Percentiles rank a stretch among this genome's conserved stretches.
phyloP scores from a whole-genome alignment of 2,888 invertebrate genomes.

The Teinopalpus imperialis region DNA sequence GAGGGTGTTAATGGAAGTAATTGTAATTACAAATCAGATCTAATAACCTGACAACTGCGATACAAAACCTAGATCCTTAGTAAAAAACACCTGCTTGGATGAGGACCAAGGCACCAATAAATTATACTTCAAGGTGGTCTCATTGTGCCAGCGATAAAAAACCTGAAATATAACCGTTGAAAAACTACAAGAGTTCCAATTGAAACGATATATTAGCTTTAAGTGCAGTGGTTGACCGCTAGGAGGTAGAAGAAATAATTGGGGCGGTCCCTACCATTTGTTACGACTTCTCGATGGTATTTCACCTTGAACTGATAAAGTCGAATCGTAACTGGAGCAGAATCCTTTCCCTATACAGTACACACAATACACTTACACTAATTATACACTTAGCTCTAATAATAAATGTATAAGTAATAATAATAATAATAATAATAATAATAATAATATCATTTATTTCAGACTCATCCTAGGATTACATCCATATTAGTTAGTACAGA shows the following conservation, averaged over 20 bases:
- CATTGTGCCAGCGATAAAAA: constrained; percentile 18
- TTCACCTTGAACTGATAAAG: too few relatives aligned
- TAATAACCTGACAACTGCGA: constrained; percentile 9
- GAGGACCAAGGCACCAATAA: constrained; percentile 5
- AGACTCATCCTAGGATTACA: too few relatives aligned
- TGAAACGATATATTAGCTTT: constrained; percentile 22
- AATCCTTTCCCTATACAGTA: too few relatives aligned
- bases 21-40: constrained; percentile 13
- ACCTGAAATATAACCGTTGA: constrained; percentile 10
- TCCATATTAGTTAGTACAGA: too few relatives aligned
- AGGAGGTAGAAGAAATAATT: constrained; percentile 28
- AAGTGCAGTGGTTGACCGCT: constrained; percentile 15
- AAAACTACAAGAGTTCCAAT: constrained; percentile 20
- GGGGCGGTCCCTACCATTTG: constrained; percentile 22
- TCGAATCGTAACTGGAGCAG: too few relatives aligned
- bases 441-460: too few relatives aligned
- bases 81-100: constrained; percentile 1
- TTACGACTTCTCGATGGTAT: neutral
- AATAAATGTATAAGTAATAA: too few relatives aligned
- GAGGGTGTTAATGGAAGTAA: neutral
- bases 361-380: too few relatives aligned
- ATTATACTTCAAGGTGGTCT: constrained; percentile 20
- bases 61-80: neutral
- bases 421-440: too few relatives aligned
- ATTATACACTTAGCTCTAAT: too few relatives aligned